A percentile compares a stretch with the other conserved stretches of the same genome.
Conservation (phyloP, 2,888 invertebrate genomes). For the Pristionchus mayeri region DNA sequence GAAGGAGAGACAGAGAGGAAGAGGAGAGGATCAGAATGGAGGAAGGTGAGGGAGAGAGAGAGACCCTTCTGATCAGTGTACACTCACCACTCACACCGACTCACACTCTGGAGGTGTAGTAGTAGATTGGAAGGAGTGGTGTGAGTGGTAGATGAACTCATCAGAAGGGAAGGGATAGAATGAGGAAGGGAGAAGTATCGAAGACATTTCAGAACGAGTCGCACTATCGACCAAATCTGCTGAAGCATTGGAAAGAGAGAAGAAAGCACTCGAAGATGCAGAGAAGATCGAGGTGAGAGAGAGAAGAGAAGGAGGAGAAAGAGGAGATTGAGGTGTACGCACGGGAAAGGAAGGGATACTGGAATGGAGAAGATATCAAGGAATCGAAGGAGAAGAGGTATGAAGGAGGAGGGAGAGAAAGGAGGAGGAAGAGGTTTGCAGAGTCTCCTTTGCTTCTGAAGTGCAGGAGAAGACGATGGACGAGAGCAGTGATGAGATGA, state of each 20-base stretch:
- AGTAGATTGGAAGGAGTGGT: constrained; percentile 20
- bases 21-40: neutral
- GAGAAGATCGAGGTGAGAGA: constrained; percentile 43
- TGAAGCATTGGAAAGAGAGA: constrained; percentile 48
- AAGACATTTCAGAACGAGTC: constrained; percentile 8
- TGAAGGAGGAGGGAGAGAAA: neutral
- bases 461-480: constrained; percentile 73
- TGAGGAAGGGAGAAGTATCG: neutral
- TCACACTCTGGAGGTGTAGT: neutral
- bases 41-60: neutral
- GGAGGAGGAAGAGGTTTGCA: constrained; percentile 55
- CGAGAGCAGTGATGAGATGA: constrained; percentile 59
- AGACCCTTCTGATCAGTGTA: constrained; percentile 34
- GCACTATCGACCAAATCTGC: constrained; percentile 40
- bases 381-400: constrained; percentile 45
- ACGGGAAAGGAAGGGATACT: constrained; percentile 44
- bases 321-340: constrained; percentile 29
- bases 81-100: constrained; percentile 21
- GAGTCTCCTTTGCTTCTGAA: constrained; percentile 75
- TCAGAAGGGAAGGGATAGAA: neutral
- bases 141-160: constrained; percentile 25
- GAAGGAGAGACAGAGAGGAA: constrained; percentile 47
- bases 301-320: neutral
- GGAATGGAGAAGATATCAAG: constrained; percentile 47
- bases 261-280: constrained; percentile 44